phyloP scores from a whole-genome alignment of 2,888 invertebrate species.

The Oscheius sp. region DNA sequence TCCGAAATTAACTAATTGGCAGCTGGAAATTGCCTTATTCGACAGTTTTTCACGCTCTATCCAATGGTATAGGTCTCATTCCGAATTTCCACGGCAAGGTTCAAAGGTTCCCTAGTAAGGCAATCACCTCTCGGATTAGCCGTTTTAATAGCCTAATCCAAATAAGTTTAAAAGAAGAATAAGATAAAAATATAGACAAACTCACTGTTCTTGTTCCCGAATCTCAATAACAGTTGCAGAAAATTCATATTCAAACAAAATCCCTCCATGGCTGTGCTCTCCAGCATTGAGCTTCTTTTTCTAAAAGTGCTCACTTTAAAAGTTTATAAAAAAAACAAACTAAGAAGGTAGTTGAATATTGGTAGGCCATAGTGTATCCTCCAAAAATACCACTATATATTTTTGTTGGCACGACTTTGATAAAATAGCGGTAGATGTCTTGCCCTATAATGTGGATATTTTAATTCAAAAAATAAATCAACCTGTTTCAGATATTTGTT shows the following conservation, averaged over 20 bases:
- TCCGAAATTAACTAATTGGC: no score
- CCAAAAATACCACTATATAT: conserved; percentile 74
- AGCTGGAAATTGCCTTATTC: no score
- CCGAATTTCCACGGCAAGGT: no score
- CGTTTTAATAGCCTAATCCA: no score
- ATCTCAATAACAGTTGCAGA: conserved; percentile 65
- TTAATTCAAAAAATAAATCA: conserved; percentile 67
- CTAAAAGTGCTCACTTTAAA: conserved; percentile 34
- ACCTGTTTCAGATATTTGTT: conserved; percentile 81
- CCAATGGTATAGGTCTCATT: no score
- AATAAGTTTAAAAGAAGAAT: no score
- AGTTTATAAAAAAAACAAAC: conserved; percentile 57
- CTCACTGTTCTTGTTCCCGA: conserved; percentile 52
- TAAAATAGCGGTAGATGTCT: conserved; percentile 88
- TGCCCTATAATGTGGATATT: conserved; percentile 75
- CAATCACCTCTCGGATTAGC: no score
- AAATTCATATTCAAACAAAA: conserved; percentile 66
- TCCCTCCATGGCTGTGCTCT: conserved; percentile 63
- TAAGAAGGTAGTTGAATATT: conserved; percentile 89
- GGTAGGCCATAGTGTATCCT: conserved; percentile 77
- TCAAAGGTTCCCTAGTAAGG: no score
- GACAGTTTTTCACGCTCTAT: no score
- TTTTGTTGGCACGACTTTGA: conserved; percentile 94
- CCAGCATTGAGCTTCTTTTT: conserved; percentile 55
- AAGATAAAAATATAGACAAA: conserved; percentile 21